Evolutionary conservation across 2,113 vertebrate genomes (phyloP), one percentile per base, ranked within the genome.

Genomic region (Diadophis punctatus): DNA sequence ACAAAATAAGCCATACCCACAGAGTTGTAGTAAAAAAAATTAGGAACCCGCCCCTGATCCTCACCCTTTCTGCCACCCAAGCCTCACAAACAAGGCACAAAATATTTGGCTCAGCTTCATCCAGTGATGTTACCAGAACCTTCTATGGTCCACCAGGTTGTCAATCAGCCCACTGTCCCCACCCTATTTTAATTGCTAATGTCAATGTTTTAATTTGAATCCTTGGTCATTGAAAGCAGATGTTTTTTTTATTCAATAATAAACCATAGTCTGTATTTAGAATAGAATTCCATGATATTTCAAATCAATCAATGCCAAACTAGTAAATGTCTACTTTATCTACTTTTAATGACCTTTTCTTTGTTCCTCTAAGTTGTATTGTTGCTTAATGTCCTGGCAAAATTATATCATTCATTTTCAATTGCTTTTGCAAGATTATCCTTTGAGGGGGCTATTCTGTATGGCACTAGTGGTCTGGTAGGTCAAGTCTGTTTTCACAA

Each of bases 401-500:
- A 94, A 90, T 74, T 55, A 95, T 91, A 63, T 90, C 92, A 74
- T 93, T 94, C 91, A 34, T 94, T 93, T 90, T 48, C 94, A 30
- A 2, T 93, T 93, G 94, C 92, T 93, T 87, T 74, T 90, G 68
- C 86, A 23, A 16, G 94, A 85, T 84, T 95, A 94, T 95, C 93
- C 95, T 95, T 97, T n/a, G 96, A 93, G 52, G 93, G 55, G 2
- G 87, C 89, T 94, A 94, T 94, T 30, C 91, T 86, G 89, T 85
- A 56, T 94, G 87, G 0, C 92, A 93, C 94, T 95, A 94, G 93
- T 90, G 93, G 92, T 94, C 93, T 93, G 91, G 8, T 0, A 80
- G 96, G 96, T 96, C 96, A 97, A 94, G 95, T 95, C 96, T 96
- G 94, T 95, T 95, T 95, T 95, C 96, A 97, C 95, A 96, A 96